These are phyloP conservation scores for Lottia gigantea DNA, from an alignment of 2,888 invertebrate genomes.

Conservation along the genomic window DNA sequence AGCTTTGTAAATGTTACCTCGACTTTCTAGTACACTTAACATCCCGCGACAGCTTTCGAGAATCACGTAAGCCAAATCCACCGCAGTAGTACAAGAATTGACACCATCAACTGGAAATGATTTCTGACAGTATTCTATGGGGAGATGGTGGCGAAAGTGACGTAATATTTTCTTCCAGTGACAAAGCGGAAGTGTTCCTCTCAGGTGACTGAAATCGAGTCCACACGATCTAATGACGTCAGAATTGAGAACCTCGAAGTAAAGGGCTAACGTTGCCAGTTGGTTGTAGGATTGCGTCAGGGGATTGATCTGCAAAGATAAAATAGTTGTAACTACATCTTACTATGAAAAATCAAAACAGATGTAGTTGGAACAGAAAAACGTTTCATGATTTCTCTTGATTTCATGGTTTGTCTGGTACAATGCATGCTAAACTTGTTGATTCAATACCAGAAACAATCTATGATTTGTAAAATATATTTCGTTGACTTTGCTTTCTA, in stretches of 20 bases:
- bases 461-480: too few relatives aligned
- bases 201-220: conserved; percentile 1
- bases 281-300: conserved; percentile 7
- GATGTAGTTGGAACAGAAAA: too few relatives aligned
- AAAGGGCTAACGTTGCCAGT: neutral
- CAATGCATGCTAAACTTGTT: too few relatives aligned
- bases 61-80: neutral
- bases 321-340: too few relatives aligned
- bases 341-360: too few relatives aligned
- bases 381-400: too few relatives aligned
- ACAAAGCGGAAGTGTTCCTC: conserved; percentile 1
- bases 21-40: neutral
- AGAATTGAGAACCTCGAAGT: neutral
- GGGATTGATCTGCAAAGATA: neutral
- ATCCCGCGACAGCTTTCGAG: neutral
- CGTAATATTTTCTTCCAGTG: neutral
- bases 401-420: too few relatives aligned
- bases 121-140: neutral
- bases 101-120: conserved; percentile 1
- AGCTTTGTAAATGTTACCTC: neutral
- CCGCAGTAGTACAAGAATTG: conserved; percentile 1
- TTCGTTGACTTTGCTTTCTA: too few relatives aligned
- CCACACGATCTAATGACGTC: neutral
- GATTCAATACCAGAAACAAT: too few relatives aligned
- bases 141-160: neutral